Evolutionary conservation across 1,140 invertebrate species (phyloP).

Genomic region (Habropoda laboriosa): DNA sequence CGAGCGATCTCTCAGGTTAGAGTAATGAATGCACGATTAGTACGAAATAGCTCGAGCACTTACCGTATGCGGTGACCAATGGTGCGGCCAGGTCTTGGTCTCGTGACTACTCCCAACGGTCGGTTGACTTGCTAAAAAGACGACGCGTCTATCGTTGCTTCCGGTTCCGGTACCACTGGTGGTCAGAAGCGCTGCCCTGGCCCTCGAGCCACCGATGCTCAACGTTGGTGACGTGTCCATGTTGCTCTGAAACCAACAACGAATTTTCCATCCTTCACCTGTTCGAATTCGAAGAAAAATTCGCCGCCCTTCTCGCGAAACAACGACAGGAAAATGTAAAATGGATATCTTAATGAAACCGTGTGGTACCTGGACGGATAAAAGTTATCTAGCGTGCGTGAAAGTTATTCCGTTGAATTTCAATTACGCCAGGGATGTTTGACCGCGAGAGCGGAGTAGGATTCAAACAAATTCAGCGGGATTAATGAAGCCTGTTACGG

Average conservation of each 20-base stretch:
- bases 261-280: not conserved
- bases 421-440: conserved; percentile 14
- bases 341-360: not conserved
- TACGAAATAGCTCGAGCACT: conserved; percentile 51
- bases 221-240: conserved; percentile 79
- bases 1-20: not conserved
- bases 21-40: not conserved
- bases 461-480: conserved; percentile 50
- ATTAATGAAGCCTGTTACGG: conserved; percentile 54
- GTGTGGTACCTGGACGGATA: conserved; percentile 3
- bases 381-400: not conserved
- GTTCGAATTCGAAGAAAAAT: too few species aligned
- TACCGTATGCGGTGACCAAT: conserved; percentile 80
- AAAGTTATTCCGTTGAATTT: conserved; percentile 24
- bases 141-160: conserved; percentile 76
- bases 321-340: not conserved
- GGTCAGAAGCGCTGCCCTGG: conserved; percentile 77
- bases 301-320: too few species aligned
- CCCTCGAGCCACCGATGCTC: conserved; percentile 76
- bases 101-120: conserved; percentile 71
- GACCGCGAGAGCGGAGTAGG: conserved; percentile 2
- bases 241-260: conserved; percentile 43
- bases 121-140: conserved; percentile 78
- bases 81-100: conserved; percentile 79
- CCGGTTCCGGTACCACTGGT: conserved; percentile 75